Evolutionary conservation across 2,888 invertebrate species (phyloP).

Genomic region (Drosophila monieri): DNA sequence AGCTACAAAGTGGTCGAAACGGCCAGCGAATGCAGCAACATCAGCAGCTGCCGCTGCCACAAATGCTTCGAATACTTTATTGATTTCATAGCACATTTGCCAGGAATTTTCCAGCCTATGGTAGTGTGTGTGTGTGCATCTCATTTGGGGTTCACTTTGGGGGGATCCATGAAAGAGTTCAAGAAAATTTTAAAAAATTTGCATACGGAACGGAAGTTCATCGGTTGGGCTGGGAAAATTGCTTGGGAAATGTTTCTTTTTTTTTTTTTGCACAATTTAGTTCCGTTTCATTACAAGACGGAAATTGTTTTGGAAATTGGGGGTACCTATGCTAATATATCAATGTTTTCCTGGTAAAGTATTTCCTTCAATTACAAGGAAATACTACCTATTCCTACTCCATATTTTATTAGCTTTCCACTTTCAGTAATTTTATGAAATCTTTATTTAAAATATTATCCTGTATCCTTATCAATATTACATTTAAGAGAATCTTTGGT

Average conservation of each 20-base stretch:
- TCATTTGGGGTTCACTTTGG: conserved; percentile 6
- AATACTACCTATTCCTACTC: no score
- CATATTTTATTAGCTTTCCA: neutral
- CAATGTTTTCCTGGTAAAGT: neutral
- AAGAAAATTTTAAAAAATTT: conserved; percentile 4
- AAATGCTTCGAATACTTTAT: conserved; percentile 67
- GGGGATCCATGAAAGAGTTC: conserved; percentile 6
- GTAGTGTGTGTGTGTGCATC: conserved; percentile 10
- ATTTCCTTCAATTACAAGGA: neutral
- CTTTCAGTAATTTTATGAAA: neutral
- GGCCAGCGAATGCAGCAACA: conserved; percentile 53
- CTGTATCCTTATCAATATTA: neutral
- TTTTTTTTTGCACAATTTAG: neutral
- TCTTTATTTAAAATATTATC: neutral
- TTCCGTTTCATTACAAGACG: conserved; percentile 20
- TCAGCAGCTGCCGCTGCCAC: conserved; percentile 47
- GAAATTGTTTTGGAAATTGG: conserved; percentile 11
- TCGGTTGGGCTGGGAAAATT: conserved; percentile 14
- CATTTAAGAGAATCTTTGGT: neutral
- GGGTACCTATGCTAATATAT: neutral
- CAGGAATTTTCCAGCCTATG: conserved; percentile 43
- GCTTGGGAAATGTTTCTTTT: neutral
- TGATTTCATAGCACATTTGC: conserved; percentile 75
- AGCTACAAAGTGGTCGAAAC: conserved; percentile 58
- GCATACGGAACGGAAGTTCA: conserved; percentile 27